A percentile compares a stretch with the other conserved stretches of the same genome.
Evolutionary conservation across 2,113 vertebrate species (phyloP).

Genomic region (Aix galericulata): DNA sequence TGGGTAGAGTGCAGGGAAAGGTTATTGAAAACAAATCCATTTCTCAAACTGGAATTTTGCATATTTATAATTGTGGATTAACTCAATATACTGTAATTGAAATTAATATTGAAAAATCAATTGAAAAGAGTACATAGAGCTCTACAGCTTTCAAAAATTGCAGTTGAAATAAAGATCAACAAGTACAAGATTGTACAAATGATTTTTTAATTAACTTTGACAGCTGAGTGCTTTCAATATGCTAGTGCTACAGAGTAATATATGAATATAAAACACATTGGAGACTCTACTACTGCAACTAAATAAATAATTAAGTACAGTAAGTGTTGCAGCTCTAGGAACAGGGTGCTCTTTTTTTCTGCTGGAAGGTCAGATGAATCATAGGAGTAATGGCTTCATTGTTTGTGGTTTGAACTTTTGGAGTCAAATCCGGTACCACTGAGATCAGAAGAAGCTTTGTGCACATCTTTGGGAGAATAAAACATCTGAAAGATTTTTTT

Average conservation of each 20-base stretch:
- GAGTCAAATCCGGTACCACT: background rate
- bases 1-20: background rate
- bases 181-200: background rate
- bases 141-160: background rate
- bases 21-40: background rate
- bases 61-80: background rate
- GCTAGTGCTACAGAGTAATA: background rate
- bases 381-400: background rate
- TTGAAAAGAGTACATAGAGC: background rate
- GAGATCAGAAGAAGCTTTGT: slow-evolving; percentile 1
- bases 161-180: background rate
- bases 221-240: background rate
- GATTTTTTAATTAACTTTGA: background rate
- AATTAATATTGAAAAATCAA: background rate
- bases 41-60: background rate
- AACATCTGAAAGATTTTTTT: background rate
- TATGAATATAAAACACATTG: background rate
- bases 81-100: background rate
- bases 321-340: background rate
- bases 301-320: background rate
- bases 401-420: slow-evolving; percentile 29
- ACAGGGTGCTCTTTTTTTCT: background rate
- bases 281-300: background rate
- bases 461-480: background rate
- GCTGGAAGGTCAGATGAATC: background rate